Conservation (phyloP, 2,113 vertebrate genomes). For the Ceratotherium simum region DNA sequence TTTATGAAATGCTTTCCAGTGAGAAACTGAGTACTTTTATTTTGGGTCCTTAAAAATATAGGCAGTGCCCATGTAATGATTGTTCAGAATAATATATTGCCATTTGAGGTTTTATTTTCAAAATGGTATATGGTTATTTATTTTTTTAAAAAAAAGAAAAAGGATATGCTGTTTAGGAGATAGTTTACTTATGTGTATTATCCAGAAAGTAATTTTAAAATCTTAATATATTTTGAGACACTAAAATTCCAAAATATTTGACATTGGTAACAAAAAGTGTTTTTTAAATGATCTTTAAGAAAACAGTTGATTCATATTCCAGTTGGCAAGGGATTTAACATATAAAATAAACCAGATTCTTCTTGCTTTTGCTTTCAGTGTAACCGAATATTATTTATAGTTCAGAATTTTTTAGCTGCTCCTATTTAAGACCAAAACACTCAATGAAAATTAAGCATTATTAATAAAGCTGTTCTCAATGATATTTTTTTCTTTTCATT, state of each 20-base stretch:
- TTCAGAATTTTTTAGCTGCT: slow-evolving; percentile 12
- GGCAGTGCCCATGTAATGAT: background rate
- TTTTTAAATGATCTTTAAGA: slow-evolving; percentile 12
- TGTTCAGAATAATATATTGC: slow-evolving; percentile 31
- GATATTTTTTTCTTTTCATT: too few species aligned
- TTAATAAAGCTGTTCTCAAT: slow-evolving; percentile 42
- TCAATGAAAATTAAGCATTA: slow-evolving; percentile 33
- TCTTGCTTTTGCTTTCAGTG: slow-evolving; percentile 47
- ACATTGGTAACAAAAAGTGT: background rate
- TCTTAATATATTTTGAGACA: slow-evolving; percentile 26
- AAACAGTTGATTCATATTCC: background rate
- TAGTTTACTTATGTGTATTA: slow-evolving; percentile 26
- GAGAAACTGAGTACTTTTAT: background rate
- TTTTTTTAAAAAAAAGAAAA: background rate
- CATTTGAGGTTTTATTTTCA: slow-evolving; percentile 32
- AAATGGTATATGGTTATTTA: background rate
- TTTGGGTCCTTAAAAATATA: background rate
- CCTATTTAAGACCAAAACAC: slow-evolving; percentile 55
- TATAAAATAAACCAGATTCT: slow-evolving; percentile 23
- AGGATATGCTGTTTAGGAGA: background rate
- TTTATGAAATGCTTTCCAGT: slow-evolving; percentile 31
- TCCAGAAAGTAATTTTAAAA: slow-evolving; percentile 15
- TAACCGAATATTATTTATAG: slow-evolving; percentile 46
- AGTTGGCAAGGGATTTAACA: background rate
- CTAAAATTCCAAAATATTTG: slow-evolving; percentile 44